Conservation (phyloP, 2,797 vertebrate species). For the Fringilla coelebs region DNA sequence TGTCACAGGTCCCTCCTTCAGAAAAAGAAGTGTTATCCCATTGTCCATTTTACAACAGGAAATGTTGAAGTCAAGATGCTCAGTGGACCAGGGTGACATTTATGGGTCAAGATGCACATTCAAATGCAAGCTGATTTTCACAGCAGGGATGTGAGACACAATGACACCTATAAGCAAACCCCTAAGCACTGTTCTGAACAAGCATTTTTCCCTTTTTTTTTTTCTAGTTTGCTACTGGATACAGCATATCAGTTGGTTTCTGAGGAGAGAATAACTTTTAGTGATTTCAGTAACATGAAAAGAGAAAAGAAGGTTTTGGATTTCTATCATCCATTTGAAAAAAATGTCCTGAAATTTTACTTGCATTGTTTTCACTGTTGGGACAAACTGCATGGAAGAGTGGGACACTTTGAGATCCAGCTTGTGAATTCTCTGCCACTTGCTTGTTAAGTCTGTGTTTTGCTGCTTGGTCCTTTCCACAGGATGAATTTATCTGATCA, state of each 20-base stretch:
- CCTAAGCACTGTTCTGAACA: slow-evolving; percentile 64
- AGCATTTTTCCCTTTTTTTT: not conserved
- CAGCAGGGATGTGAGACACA: slow-evolving; percentile 71
- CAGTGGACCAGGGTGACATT: slow-evolving; percentile 76
- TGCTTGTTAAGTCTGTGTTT: not conserved
- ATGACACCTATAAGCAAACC: slow-evolving; percentile 72
- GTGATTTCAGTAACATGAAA: not conserved
- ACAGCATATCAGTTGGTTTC: slow-evolving; percentile 11
- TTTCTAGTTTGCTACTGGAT: not conserved
- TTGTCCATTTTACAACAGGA: slow-evolving; percentile 75
- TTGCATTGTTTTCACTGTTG: not conserved
- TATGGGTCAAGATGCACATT: slow-evolving; percentile 79
- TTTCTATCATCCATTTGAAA: not conserved
- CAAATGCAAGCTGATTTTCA: slow-evolving; percentile 77
- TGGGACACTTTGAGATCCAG: not conserved
- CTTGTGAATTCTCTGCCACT: not conserved
- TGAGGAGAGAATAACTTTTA: slow-evolving; percentile 41
- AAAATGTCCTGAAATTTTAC: not conserved
- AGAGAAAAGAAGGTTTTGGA: not conserved
- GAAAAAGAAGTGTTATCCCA: slow-evolving; percentile 57
- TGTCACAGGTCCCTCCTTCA: slow-evolving; percentile 48
- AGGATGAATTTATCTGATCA: not conserved
- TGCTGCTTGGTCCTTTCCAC: not conserved
- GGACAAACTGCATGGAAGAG: not conserved
- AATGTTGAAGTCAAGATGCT: slow-evolving; percentile 76